These are phyloP conservation scores for Netelia virgata DNA, from an alignment of 2,888 invertebrate species.

Conservation along the genomic window DNA sequence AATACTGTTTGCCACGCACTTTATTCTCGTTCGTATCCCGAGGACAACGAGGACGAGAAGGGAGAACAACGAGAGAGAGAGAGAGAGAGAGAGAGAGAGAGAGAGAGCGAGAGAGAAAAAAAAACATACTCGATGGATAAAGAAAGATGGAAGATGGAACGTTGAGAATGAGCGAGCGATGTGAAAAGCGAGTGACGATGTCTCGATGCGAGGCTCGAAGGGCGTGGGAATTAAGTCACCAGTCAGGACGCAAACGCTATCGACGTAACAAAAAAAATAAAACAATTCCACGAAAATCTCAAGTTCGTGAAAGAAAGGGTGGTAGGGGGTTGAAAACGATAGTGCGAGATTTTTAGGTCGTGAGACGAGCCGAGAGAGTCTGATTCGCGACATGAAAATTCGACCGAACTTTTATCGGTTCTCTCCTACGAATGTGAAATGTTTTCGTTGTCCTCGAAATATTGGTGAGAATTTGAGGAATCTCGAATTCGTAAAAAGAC, in stretches of 20 bases:
- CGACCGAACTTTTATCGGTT: slow-evolving; percentile 1
- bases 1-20: slow-evolving; percentile 30
- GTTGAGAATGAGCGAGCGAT: slow-evolving; percentile 7
- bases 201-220: slow-evolving; percentile 7
- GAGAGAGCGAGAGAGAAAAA: background rate
- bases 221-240: slow-evolving; percentile 77
- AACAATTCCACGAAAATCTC: slow-evolving; percentile 73
- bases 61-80: slow-evolving; percentile 17
- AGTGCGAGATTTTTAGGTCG: slow-evolving; percentile 4
- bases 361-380: background rate
- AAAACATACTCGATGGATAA: background rate
- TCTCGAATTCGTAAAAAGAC: background rate
- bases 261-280: slow-evolving; percentile 69
- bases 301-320: slow-evolving; percentile 53
- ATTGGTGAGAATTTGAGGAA: background rate
- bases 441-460: too few species aligned
- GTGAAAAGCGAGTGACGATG: slow-evolving; percentile 35
- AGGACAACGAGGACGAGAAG: slow-evolving; percentile 3
- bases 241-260: slow-evolving; percentile 70
- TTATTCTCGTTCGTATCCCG: slow-evolving; percentile 24
- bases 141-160: background rate
- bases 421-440: background rate
- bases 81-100: too few species aligned
- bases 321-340: slow-evolving; percentile 18
- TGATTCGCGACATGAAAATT: slow-evolving; percentile 26